Evolutionary conservation across 2,113 vertebrate genomes (phyloP).

Genomic region (Elgaria multicarinata): DNA sequence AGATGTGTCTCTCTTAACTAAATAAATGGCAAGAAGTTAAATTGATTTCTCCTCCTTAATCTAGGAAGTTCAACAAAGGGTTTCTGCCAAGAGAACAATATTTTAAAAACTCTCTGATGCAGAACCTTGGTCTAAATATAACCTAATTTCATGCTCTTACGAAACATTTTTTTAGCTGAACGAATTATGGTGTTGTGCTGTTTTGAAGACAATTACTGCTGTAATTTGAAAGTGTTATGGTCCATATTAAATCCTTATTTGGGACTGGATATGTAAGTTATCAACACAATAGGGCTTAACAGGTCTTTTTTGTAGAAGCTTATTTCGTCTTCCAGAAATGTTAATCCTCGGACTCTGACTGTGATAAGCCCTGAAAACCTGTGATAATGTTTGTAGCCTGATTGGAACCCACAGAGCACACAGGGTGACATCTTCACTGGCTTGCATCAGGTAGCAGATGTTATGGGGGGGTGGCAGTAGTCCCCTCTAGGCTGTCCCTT

Average conservation of each 20-base stretch:
- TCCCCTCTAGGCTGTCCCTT: background rate
- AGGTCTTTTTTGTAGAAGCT: background rate
- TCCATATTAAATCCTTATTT: constrained; percentile 1
- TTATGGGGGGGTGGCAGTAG: background rate
- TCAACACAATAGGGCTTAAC: constrained; percentile 13
- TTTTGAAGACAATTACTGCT: constrained; percentile 1
- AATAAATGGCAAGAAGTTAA: background rate
- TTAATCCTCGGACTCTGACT: constrained; percentile 19
- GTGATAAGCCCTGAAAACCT: background rate
- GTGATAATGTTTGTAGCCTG: background rate
- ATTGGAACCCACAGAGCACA: background rate
- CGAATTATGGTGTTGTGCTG: constrained; percentile 14
- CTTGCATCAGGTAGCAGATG: background rate
- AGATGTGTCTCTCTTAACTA: background rate
- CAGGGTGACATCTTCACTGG: background rate
- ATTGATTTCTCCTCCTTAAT: background rate
- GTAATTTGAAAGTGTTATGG: constrained; percentile 33
- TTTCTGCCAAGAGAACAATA: constrained; percentile 28
- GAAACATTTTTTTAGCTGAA: background rate
- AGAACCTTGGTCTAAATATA: constrained; percentile 17
- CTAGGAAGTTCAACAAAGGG: background rate
- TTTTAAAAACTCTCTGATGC: constrained; percentile 26
- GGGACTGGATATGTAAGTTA: constrained; percentile 2
- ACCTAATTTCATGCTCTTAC: constrained; percentile 2
- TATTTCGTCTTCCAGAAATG: constrained; percentile 6